Conservation (phyloP, 30 jellyfish, hydroid and myxozoan species). For the Aurelia aurita region DNA sequence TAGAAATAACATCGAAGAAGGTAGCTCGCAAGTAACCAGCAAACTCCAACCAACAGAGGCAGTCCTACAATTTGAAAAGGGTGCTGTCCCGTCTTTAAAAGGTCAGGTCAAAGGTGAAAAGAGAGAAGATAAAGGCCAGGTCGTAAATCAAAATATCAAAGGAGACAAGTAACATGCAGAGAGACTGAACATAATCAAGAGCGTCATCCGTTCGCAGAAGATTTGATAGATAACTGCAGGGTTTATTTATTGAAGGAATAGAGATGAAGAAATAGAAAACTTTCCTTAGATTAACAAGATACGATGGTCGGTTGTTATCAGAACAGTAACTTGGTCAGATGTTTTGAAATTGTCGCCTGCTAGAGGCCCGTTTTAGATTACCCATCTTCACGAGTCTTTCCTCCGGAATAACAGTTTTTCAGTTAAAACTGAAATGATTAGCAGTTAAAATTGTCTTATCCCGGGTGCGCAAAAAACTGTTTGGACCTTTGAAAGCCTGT, state of each 20-base stretch:
- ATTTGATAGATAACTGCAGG: conserved; percentile 1
- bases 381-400: too few species aligned
- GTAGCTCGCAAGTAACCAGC: too few species aligned
- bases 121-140: neutral
- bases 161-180: neutral
- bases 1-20: too few species aligned
- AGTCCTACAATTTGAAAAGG: neutral
- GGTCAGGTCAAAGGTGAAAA: conserved; percentile 8
- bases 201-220: neutral
- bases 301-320: neutral
- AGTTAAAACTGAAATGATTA: too few species aligned
- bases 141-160: neutral
- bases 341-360: too few species aligned
- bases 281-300: neutral
- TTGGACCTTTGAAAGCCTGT: too few species aligned
- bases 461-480: too few species aligned
- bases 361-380: too few species aligned
- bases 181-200: neutral
- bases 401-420: too few species aligned
- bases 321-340: too few species aligned
- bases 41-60: neutral
- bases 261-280: too few species aligned
- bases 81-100: neutral
- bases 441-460: too few species aligned
- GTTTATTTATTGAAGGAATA: conserved; percentile 24